Percentiles rank a stretch among this genome's conserved stretches.
These are phyloP conservation scores for Chloroclystis v-ata DNA, from an alignment of 2,888 invertebrate species.

Conservation along the genomic window DNA sequence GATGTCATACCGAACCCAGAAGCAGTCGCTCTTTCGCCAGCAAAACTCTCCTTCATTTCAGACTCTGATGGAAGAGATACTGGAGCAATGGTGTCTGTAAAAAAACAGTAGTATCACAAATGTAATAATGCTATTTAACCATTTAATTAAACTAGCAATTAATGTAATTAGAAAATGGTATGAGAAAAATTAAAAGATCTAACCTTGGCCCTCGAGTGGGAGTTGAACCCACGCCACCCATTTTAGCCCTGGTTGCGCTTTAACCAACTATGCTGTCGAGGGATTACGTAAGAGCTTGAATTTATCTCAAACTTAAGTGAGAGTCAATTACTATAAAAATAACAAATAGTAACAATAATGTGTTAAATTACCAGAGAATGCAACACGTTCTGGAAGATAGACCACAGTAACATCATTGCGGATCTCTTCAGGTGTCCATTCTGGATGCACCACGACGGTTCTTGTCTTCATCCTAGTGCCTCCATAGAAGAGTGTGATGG, in stretches of 20 bases:
- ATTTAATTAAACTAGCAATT: too few species aligned
- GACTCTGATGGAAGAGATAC: slow-evolving; percentile 36
- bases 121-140: too few species aligned
- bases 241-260: too few species aligned
- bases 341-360: not conserved
- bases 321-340: too few species aligned
- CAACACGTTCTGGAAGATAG: not conserved
- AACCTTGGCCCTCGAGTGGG: too few species aligned
- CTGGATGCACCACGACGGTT: not conserved
- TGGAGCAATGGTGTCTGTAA: slow-evolving; percentile 33
- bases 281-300: too few species aligned
- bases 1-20: slow-evolving; percentile 37
- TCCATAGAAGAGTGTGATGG: not conserved
- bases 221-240: too few species aligned
- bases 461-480: not conserved
- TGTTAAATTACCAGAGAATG: not conserved
- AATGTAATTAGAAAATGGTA: too few species aligned
- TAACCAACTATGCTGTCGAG: too few species aligned
- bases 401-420: not conserved
- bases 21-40: slow-evolving; percentile 29
- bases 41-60: slow-evolving; percentile 32
- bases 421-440: not conserved
- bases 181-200: too few species aligned
- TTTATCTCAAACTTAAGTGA: too few species aligned
- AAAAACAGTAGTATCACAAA: too few species aligned